These are phyloP conservation scores for Drosophila repleta DNA, from an alignment of 1,140 invertebrate species.

Conservation along the genomic window DNA sequence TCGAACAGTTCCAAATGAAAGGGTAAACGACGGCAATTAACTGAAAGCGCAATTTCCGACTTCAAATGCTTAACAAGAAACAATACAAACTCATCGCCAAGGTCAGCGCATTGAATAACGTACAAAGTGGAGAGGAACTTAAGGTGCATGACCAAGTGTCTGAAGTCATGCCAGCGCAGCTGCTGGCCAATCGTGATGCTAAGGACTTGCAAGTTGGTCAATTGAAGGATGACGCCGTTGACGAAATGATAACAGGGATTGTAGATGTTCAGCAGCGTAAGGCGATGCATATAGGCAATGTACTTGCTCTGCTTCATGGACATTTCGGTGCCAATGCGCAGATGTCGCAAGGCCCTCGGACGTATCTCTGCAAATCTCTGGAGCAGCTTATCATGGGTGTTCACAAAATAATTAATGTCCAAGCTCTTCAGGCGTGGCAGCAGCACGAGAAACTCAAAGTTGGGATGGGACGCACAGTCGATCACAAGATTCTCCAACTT, in stretches of 20 bases:
- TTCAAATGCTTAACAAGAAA: constrained; percentile 15
- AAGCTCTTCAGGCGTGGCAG: constrained; percentile 9
- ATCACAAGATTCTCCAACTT: constrained; percentile 19
- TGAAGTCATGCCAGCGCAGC: constrained; percentile 13
- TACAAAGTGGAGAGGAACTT: constrained; percentile 13
- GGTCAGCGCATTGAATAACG: constrained; percentile 5
- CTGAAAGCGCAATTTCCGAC: not conserved
- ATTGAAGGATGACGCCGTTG: constrained; percentile 2
- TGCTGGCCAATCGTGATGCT: constrained; percentile 8
- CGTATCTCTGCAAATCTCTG: constrained; percentile 16
- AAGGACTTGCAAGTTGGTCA: constrained; percentile 5
- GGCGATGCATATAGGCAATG: not conserved
- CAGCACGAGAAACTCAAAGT: constrained; percentile 21
- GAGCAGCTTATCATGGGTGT: constrained; percentile 9
- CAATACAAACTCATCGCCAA: constrained; percentile 12
- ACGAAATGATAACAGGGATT: constrained; percentile 6
- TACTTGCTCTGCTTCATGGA: not conserved
- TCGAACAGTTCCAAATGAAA: constrained; percentile 6
- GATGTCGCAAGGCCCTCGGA: not conserved
- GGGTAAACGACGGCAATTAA: constrained; percentile 3
- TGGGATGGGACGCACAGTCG: constrained; percentile 9
- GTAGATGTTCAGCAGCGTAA: constrained; percentile 15
- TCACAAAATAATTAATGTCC: constrained; percentile 21
- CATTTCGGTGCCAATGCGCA: constrained; percentile 23
- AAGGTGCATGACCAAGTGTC: constrained; percentile 12